A percentile compares a stretch with the other conserved stretches of the same genome.
Conservation (phyloP, 2,797 vertebrate genomes). For the Gallirallus australis region DNA sequence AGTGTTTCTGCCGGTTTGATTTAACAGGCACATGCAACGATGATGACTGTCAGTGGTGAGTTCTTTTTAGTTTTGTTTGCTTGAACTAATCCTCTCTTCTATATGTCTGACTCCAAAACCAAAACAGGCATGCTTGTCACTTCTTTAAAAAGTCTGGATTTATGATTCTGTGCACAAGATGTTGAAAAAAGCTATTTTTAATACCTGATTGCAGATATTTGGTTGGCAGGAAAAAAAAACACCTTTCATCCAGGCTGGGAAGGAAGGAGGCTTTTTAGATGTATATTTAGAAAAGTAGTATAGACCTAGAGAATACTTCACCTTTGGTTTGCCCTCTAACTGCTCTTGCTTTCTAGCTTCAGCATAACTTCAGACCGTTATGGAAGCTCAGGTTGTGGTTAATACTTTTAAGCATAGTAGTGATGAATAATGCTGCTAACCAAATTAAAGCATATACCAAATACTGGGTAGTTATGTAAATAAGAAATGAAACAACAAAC, state of each 20-base stretch:
- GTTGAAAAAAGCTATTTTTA: background rate
- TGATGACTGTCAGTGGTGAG: slow-evolving; percentile 93
- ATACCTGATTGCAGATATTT: background rate
- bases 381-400: background rate
- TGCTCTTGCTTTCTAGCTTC: background rate
- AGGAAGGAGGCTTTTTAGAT: background rate
- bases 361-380: background rate
- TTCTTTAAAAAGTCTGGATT: background rate
- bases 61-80: background rate
- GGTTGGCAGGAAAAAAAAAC: background rate
- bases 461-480: background rate
- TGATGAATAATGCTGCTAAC: background rate
- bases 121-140: background rate
- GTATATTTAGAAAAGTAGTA: background rate
- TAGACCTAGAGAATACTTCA: background rate
- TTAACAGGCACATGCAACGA: slow-evolving; percentile 96
- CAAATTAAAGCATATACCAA: background rate
- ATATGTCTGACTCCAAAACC: background rate
- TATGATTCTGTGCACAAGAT: background rate
- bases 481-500: background rate
- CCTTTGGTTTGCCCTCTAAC: background rate
- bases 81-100: background rate
- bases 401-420: background rate
- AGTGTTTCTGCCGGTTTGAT: slow-evolving; percentile 94
- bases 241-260: background rate